These are phyloP conservation scores for Globodera rostochiensis DNA, from an alignment of 1,140 invertebrate species.

Conservation along the genomic window DNA sequence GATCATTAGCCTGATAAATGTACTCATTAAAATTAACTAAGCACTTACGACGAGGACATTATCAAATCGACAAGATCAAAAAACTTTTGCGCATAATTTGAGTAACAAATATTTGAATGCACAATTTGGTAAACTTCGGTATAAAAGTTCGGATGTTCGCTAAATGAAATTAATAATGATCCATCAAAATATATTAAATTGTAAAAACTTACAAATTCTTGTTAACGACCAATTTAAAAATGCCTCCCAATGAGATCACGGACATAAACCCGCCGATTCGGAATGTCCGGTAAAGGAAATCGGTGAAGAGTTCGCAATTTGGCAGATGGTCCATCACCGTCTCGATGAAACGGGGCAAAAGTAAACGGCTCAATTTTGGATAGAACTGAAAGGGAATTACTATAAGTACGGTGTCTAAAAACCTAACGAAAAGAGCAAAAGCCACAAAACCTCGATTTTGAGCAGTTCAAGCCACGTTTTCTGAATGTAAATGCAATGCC, in stretches of 20 bases:
- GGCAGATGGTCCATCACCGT: conserved; percentile 27
- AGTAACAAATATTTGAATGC: conserved; percentile 32
- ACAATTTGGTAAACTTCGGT: conserved; percentile 35
- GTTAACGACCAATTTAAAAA: conserved; percentile 33
- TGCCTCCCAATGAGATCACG: conserved; percentile 28
- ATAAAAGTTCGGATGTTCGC: conserved; percentile 40
- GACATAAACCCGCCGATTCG: conserved; percentile 20
- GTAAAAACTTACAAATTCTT: conserved; percentile 28
- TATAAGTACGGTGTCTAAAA: neutral
- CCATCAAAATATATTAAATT: conserved; percentile 11
- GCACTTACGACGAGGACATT: conserved; percentile 32
- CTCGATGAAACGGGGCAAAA: conserved; percentile 29
- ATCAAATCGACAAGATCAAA: conserved; percentile 43
- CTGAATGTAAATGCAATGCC: neutral
- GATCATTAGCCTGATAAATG: conserved; percentile 10
- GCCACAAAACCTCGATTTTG: conserved; percentile 2
- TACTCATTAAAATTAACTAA: conserved; percentile 17
- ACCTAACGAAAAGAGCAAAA: neutral
- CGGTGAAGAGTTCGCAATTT: conserved; percentile 28
- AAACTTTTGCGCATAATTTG: conserved; percentile 33
- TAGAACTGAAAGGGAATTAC: conserved; percentile 3
- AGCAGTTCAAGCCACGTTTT: conserved; percentile 24
- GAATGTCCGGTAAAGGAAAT: conserved; percentile 33
- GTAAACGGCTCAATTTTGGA: neutral
- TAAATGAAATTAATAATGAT: conserved; percentile 16